A percentile compares a stretch with the other conserved stretches of the same genome.
phyloP scores from a whole-genome alignment of 2,888 invertebrate genomes.

The Ellobium chinense region DNA sequence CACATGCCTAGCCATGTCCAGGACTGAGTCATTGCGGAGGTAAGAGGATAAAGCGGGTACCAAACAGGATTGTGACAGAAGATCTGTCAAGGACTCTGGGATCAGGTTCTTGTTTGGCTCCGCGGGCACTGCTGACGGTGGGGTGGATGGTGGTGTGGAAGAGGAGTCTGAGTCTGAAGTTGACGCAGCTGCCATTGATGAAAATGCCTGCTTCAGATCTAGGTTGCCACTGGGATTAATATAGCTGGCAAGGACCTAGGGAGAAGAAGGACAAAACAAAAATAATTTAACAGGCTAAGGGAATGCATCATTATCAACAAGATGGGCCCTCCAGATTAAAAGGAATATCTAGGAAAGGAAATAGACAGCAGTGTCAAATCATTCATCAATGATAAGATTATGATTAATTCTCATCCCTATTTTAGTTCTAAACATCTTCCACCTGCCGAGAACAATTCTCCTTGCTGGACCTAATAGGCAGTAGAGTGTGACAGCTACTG shows the following conservation, averaged over 20 bases:
- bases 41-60: slow-evolving; percentile 94
- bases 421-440: too few relatives aligned
- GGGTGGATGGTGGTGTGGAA: slow-evolving; percentile 55
- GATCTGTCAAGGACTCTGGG: slow-evolving; percentile 85
- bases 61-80: slow-evolving; percentile 90
- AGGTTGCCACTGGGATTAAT: slow-evolving; percentile 84
- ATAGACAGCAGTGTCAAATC: too few relatives aligned
- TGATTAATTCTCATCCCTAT: too few relatives aligned
- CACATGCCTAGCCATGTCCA: slow-evolving; percentile 98
- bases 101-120: slow-evolving; percentile 56
- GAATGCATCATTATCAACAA: too few relatives aligned
- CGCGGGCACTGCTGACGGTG: background rate
- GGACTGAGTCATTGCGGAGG: slow-evolving; percentile 94
- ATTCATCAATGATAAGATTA: too few relatives aligned
- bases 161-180: slow-evolving; percentile 18
- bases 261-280: slow-evolving; percentile 32
- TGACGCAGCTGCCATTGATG: background rate
- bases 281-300: background rate
- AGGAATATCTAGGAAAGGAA: too few relatives aligned
- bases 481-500: too few relatives aligned
- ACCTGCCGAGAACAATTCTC: too few relatives aligned
- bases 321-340: too few relatives aligned
- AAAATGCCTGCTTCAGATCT: background rate
- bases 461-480: too few relatives aligned
- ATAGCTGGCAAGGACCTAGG: slow-evolving; percentile 90